Base-by-base conservation (phyloP, 2,797 vertebrate species). In the Muscicapa striata region DNA sequence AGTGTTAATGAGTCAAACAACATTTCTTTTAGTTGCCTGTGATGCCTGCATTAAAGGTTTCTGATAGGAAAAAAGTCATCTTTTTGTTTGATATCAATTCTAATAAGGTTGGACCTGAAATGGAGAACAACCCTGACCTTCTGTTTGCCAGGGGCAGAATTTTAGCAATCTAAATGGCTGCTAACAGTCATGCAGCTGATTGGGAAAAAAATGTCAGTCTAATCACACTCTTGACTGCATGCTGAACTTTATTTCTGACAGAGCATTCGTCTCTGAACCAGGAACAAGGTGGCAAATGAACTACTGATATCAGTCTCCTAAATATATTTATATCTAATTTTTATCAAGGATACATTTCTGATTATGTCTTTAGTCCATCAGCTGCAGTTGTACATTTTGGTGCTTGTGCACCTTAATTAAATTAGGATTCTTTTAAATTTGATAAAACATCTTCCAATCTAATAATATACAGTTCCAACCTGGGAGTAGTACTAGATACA, bases 41-140 rank as follows among this genome's bases (percentile, higher is more conserved):
- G 8, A 46, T 22, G 14, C 38, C 40, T 43, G 16, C 14, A 29
- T 63, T 84, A 40, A 4, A 57, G 26, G 6, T 40, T 87, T 83
- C 38, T 22, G 10, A 81, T 52, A 34, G 30, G 12, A 58, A 81
- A 64, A 79, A 61, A 10, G 3, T 11, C 2, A 15, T 15, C 15
- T 62, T 80, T 81, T 29, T 36, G 14, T 84, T 87, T 76, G 13
- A 49, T 57, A 38, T 36, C 32, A 41, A 27, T 78, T 72, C 0
- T 0, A 68, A 51, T 66, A 46, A 46, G 3, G 5, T 55, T 79
- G 26, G 49, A 15, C 19, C 2, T 0, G 27, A 55, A 69, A 24
- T 16, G 13, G n/a, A 23, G 13, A 82, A 52, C 27, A 84, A 82
- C 69, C 27, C 19, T 7, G 13, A 36, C 34, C 34, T 66, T 78